Evolutionary conservation across 1,140 invertebrate genomes (phyloP).

Genomic region (Papilio xuthus): DNA sequence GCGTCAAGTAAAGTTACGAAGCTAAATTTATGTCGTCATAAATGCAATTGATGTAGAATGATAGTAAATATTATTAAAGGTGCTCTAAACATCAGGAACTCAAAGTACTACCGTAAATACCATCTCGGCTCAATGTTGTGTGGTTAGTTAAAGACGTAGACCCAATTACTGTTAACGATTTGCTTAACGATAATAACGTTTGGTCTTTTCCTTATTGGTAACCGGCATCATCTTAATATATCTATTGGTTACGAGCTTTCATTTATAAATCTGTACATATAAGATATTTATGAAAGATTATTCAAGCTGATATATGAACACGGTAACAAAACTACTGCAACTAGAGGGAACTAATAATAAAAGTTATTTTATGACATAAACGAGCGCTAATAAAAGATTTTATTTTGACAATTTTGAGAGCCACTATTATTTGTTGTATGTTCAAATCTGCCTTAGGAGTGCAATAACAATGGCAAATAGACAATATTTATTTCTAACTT

Average conservation of each 20-base stretch:
- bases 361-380: background rate
- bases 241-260: background rate
- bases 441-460: background rate
- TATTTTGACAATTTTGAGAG: no score
- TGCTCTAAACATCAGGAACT: background rate
- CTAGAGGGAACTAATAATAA: background rate
- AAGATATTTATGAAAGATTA: no score
- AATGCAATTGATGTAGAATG: background rate
- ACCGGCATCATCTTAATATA: background rate
- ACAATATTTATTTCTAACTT: no score
- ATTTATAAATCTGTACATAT: background rate
- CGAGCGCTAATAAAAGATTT: background rate
- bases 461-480: background rate
- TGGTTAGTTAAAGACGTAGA: background rate
- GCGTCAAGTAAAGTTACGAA: background rate
- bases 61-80: background rate
- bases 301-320: background rate
- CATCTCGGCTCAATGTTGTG: background rate
- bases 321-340: background rate
- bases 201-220: conserved; percentile 3
- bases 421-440: background rate
- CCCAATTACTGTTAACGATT: conserved; percentile 7
- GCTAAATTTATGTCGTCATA: background rate
- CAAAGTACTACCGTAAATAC: background rate
- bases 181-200: background rate